Conservation (phyloP, 2,797 vertebrate genomes). For the Heterohyrax brucei region DNA sequence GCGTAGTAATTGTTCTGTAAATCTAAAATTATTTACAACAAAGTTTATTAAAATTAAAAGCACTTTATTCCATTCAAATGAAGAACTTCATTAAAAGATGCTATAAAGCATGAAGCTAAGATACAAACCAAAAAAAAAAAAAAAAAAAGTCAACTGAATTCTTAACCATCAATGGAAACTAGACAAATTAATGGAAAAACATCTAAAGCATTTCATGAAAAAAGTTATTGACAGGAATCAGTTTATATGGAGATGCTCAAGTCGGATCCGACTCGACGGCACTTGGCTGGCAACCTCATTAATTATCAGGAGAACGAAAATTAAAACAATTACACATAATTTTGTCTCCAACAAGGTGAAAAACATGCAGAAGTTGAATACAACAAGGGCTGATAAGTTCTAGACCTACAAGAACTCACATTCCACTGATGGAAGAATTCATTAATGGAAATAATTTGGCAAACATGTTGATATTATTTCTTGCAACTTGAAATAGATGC, state of each 20-base stretch:
- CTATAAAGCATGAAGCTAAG: background rate
- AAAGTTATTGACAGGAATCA: background rate
- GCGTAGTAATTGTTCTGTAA: background rate
- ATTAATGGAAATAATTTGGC: background rate
- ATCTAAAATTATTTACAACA: conserved; percentile 1
- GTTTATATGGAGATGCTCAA: background rate
- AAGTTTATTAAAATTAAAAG: conserved; percentile 24
- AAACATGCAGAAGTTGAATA: background rate
- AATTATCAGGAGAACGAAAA: conserved; percentile 13
- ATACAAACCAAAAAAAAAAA: background rate
- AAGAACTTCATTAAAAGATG: background rate
- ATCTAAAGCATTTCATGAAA: conserved; percentile 9
- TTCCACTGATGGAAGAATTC: background rate
- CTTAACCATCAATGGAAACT: background rate
- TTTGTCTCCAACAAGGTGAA: background rate
- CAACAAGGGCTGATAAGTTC: background rate
- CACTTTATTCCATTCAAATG: background rate
- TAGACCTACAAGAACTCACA: background rate
- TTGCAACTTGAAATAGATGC: background rate
- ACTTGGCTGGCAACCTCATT: too few species aligned
- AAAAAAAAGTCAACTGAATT: background rate
- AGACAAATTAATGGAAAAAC: background rate
- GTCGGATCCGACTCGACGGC: too few species aligned
- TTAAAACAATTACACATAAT: background rate
- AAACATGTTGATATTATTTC: background rate